Conservation (phyloP, 2,113 vertebrate genomes). For the Paradoxurus hermaphroditus region DNA sequence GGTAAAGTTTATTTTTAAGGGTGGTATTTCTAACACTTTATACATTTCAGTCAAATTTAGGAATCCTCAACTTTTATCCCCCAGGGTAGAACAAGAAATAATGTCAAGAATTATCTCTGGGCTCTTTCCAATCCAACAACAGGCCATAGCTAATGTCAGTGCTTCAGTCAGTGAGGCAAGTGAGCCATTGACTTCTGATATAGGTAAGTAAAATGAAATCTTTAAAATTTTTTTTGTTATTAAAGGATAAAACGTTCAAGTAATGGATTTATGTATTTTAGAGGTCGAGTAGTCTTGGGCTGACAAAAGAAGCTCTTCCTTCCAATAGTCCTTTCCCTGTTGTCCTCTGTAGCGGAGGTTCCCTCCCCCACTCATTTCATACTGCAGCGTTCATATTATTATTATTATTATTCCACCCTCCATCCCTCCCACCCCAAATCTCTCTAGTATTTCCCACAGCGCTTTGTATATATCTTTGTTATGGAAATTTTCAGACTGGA, state of each 20-base stretch:
- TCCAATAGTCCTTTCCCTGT: neutral
- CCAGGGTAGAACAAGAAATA: constrained; percentile 96
- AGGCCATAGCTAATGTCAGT: constrained; percentile 56
- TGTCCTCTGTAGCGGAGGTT: neutral
- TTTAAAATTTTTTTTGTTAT: neutral
- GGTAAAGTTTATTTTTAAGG: constrained; percentile 24
- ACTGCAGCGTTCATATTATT: neutral
- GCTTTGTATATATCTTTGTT: neutral
- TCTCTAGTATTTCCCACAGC: neutral
- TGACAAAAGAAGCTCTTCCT: neutral
- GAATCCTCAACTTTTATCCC: constrained; percentile 58
- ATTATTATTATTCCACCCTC: neutral
- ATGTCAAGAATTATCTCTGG: constrained; percentile 90
- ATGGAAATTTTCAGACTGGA: neutral
- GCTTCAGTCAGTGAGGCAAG: constrained; percentile 81
- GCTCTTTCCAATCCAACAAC: constrained; percentile 80
- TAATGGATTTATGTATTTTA: neutral
- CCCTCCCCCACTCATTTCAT: neutral
- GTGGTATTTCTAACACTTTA: neutral
- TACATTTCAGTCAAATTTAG: constrained; percentile 44
- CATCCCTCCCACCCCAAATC: neutral
- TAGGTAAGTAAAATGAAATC: constrained; percentile 82
- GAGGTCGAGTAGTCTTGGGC: neutral
- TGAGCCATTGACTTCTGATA: constrained; percentile 81
- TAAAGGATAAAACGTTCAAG: constrained; percentile 3